These are phyloP conservation scores for Panurus biarmicus DNA, from an alignment of 2,113 vertebrate species.

Conservation along the genomic window DNA sequence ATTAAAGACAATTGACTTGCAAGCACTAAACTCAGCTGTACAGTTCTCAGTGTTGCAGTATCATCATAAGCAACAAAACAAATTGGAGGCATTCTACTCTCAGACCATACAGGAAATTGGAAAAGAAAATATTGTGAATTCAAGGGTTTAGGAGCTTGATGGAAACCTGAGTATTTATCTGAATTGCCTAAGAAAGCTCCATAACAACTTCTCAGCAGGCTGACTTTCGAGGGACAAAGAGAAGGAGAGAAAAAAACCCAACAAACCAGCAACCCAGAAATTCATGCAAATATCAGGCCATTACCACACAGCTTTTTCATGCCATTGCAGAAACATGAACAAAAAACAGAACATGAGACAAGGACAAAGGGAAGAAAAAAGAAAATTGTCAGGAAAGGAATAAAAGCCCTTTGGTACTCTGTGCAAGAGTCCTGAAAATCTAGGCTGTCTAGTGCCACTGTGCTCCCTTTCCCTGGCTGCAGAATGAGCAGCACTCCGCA, in stretches of 20 bases:
- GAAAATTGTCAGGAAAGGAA: not conserved
- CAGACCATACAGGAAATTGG: not conserved
- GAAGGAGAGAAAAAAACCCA: not conserved
- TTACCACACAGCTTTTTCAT: not conserved
- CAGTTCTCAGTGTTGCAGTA: not conserved
- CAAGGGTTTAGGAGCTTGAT: not conserved
- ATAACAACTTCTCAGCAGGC: not conserved
- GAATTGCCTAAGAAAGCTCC: not conserved
- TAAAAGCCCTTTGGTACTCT: not conserved
- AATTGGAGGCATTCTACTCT: not conserved
- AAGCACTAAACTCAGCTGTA: not conserved
- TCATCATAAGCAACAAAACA: not conserved
- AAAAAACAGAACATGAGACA: not conserved
- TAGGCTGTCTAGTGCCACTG: not conserved
- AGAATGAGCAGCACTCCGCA: not conserved
- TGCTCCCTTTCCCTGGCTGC: accelerated
- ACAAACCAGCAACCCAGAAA: not conserved
- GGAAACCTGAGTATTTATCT: not conserved
- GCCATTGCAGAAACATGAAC: not conserved
- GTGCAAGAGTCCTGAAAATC: not conserved
- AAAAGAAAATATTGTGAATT: not conserved
- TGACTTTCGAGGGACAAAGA: not conserved
- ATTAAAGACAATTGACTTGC: not conserved
- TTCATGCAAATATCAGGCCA: not conserved
- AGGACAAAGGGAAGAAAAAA: not conserved